phyloP scores from a whole-genome alignment of 2,888 invertebrate genomes.

The Theretra japonica region DNA sequence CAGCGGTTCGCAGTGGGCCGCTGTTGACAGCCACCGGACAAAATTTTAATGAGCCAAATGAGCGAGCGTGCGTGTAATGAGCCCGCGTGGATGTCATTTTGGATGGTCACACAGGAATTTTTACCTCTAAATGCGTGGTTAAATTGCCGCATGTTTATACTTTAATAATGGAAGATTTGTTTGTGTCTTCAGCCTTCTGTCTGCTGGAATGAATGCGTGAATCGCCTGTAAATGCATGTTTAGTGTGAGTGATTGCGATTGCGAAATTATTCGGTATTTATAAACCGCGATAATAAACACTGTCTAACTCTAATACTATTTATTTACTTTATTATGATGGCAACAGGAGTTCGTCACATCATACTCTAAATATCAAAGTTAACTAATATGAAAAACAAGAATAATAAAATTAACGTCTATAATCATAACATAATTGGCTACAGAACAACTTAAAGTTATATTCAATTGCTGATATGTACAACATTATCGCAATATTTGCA shows the following conservation, averaged over 20 bases:
- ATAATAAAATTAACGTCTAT: no score
- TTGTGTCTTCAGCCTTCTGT: not conserved
- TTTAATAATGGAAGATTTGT: slow-evolving; percentile 15
- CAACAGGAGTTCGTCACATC: no score
- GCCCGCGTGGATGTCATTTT: slow-evolving; percentile 56
- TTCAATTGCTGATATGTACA: not conserved
- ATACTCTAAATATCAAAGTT: no score
- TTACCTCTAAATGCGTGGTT: slow-evolving; percentile 35
- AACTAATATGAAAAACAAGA: no score
- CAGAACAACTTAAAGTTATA: not conserved
- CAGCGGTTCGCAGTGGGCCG: slow-evolving; percentile 49
- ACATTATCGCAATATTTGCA: not conserved
- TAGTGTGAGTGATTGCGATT: no score
- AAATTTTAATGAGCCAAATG: slow-evolving; percentile 68
- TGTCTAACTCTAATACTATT: no score
- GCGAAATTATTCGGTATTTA: no score
- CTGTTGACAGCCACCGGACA: slow-evolving; percentile 60
- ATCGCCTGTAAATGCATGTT: not conserved
- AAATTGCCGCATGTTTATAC: slow-evolving; percentile 34
- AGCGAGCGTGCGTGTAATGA: slow-evolving; percentile 61
- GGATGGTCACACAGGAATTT: slow-evolving; percentile 47
- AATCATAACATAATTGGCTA: no score
- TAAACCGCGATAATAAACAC: no score
- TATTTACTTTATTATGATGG: no score
- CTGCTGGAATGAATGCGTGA: not conserved